These are phyloP conservation scores for Mythimna pallens DNA, from an alignment of 2,888 invertebrate genomes.

Conservation along the genomic window DNA sequence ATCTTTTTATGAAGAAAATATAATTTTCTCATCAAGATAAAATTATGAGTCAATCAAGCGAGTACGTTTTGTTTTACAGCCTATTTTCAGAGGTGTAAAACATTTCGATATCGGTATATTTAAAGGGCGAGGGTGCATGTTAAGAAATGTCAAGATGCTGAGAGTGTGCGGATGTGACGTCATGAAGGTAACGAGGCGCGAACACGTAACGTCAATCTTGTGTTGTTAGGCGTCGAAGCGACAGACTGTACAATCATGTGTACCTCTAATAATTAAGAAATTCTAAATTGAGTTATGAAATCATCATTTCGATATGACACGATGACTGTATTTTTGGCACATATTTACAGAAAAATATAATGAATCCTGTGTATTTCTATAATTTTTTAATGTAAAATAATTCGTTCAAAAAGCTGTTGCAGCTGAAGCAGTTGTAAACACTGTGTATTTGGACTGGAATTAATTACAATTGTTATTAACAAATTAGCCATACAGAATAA, in stretches of 20 bases:
- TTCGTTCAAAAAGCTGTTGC: background rate
- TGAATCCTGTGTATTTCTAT: background rate
- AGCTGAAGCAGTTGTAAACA: background rate
- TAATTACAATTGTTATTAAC: no score
- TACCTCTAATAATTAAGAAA: conserved; percentile 28
- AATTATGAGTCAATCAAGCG: conserved; percentile 10
- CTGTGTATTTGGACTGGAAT: background rate
- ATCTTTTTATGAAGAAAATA: background rate
- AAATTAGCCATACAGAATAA: no score
- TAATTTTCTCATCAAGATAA: conserved; percentile 11
- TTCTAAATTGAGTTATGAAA: conserved; percentile 23
- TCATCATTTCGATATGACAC: conserved; percentile 5
- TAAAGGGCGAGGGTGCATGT: conserved; percentile 36
- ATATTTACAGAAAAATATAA: background rate
- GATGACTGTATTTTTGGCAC: background rate
- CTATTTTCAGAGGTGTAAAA: conserved; percentile 24
- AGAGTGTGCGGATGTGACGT: conserved; percentile 63
- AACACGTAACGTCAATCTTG: conserved; percentile 68
- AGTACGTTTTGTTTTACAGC: conserved; percentile 28
- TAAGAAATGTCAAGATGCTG: conserved; percentile 58
- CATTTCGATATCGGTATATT: conserved; percentile 27
- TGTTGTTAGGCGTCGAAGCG: conserved; percentile 61
- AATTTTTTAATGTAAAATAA: background rate
- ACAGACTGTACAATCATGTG: conserved; percentile 35
- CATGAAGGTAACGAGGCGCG: conserved; percentile 61